Base-by-base conservation (phyloP, 2,797 vertebrate genomes). In the Gymnodraco acuticeps region DNA sequence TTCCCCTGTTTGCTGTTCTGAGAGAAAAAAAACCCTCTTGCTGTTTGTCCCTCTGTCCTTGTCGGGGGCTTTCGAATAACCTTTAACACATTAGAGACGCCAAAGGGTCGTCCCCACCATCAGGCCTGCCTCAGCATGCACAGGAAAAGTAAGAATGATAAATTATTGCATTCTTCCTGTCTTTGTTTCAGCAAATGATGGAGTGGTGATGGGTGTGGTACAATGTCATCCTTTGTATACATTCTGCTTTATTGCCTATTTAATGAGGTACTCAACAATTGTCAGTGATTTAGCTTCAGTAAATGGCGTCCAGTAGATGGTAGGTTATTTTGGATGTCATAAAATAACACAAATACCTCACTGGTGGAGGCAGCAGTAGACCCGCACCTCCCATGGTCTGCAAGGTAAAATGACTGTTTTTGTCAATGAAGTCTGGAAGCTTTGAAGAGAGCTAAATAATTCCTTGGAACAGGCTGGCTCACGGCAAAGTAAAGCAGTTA, bases 41-140 rank as follows among this genome's bases (percentile, higher is more conserved):
- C 50, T 59, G 23, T 62, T 85, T 61, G 58, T 63, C 55, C 53
- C 13, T 38, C 23, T 17, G 33, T 58, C 23, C 51, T 38, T 38
- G 46, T 66, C 31, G 14, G 48, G 8, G 67, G 54, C 42, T 65
- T 73, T 52, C 10, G 54, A 46, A 69, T 78, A 41, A 87, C 77
- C 38, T 77, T 69, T 66, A 63, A 14, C 31, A 64, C 55, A 62
- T 68, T 48, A 53, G 15, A 64, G 48, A 73, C 19, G 58, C 73
- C 33, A 62, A 47, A 84, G 63, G 53, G 17, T 10, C 5, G 54
- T 60, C 75, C 67, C 19, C 65, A 55, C 6, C 69, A 16, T 4
- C 46, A 5, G 56, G 42, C 51, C 51, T 23, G 46, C 47, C 45
- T 56, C 13, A 11, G 61, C 53, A 58, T 59, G 11, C 55, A 56